A percentile compares a stretch with the other conserved stretches of the same genome.
phyloP scores from a whole-genome alignment of 1,140 invertebrate genomes.

The Megathymus violae region DNA sequence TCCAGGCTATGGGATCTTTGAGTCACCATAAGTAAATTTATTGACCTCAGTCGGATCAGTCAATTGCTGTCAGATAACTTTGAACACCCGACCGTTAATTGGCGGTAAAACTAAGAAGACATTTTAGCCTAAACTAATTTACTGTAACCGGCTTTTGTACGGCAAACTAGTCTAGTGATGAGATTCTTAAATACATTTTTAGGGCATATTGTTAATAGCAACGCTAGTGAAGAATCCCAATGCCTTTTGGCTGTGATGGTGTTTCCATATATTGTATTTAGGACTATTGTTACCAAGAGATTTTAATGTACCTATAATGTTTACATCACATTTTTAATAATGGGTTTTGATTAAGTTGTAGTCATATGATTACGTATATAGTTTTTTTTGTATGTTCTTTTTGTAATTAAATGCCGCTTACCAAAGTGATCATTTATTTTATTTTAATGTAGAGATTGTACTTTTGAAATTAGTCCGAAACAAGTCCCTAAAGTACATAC shows the following conservation, averaged over 20 bases:
- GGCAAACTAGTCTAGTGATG: neutral
- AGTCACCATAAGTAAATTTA: too few species aligned
- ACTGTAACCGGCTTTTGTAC: neutral
- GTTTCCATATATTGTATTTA: slow-evolving; percentile 41
- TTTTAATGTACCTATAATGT: slow-evolving; percentile 55
- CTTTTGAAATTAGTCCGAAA: too few species aligned
- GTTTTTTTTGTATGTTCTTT: slow-evolving; percentile 67
- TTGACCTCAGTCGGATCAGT: too few species aligned
- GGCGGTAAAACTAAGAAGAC: too few species aligned
- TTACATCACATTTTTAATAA: slow-evolving; percentile 55
- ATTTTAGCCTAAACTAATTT: too few species aligned
- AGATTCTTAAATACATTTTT: neutral
- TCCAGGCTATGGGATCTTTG: too few species aligned
- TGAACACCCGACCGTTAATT: too few species aligned
- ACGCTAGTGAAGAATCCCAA: slow-evolving; percentile 26
- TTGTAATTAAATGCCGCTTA: slow-evolving; percentile 73
- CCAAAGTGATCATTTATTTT: slow-evolving; percentile 63
- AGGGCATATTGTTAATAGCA: slow-evolving; percentile 8
- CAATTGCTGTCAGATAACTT: too few species aligned
- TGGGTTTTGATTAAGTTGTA: slow-evolving; percentile 46
- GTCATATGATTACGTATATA: slow-evolving; percentile 53
- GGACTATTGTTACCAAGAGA: slow-evolving; percentile 62
- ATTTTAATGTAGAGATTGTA: too few species aligned
- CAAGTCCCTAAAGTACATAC: too few species aligned
- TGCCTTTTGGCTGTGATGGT: slow-evolving; percentile 52